These are phyloP conservation scores for Hyles vespertilio DNA, from an alignment of 1,140 invertebrate genomes.

Conservation along the genomic window DNA sequence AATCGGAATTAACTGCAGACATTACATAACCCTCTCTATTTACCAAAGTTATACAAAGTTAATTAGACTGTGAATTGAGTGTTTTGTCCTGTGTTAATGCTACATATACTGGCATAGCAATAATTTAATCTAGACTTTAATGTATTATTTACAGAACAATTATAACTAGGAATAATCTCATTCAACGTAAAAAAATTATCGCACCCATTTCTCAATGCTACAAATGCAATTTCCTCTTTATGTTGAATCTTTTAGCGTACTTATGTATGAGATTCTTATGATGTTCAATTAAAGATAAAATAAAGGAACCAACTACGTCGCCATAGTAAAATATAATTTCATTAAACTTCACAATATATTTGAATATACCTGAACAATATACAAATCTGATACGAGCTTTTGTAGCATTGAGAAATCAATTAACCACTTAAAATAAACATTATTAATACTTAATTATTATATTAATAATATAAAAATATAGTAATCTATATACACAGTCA, in stretches of 20 bases:
- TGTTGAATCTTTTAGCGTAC: slow-evolving; percentile 13
- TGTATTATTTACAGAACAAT: slow-evolving; percentile 58
- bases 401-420: slow-evolving; percentile 51
- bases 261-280: slow-evolving; percentile 40
- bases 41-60: slow-evolving; percentile 4
- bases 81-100: slow-evolving; percentile 33
- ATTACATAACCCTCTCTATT: not conserved
- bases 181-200: slow-evolving; percentile 49
- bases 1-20: slow-evolving; percentile 13
- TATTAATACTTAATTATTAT: slow-evolving; percentile 58
- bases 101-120: slow-evolving; percentile 43
- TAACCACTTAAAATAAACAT: slow-evolving; percentile 41
- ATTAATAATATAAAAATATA: slow-evolving; percentile 72
- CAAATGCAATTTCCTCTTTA: slow-evolving; percentile 33
- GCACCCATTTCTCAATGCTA: slow-evolving; percentile 53
- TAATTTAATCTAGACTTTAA: slow-evolving; percentile 42
- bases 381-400: slow-evolving; percentile 5
- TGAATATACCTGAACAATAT: no score
- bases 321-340: no score
- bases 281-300: not conserved
- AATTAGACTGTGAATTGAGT: slow-evolving; percentile 11
- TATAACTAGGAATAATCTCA: slow-evolving; percentile 68
- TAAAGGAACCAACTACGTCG: not conserved
- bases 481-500: slow-evolving; percentile 65
- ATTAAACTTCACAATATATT: no score